phyloP scores from a whole-genome alignment of 2,113 vertebrate genomes.

The Gnathonemus echidnorhynchus region DNA sequence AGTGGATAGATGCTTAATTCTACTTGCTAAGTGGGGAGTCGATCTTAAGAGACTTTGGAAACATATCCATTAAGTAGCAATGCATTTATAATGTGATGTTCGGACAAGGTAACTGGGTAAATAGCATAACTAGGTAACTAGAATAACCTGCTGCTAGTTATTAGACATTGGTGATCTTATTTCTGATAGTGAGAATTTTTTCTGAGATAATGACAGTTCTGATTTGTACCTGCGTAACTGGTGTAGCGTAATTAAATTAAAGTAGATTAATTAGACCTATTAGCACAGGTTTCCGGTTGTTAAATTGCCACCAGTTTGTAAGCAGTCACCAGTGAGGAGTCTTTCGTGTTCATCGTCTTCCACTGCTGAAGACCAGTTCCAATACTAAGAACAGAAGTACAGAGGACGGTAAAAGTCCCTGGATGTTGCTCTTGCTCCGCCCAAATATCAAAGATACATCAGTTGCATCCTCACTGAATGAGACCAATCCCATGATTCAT shows the following conservation, averaged over 20 bases:
- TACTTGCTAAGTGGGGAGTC: neutral
- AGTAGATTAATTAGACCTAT: neutral
- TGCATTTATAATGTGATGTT: neutral
- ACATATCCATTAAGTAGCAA: neutral
- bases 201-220: neutral
- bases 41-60: neutral
- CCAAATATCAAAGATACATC: neutral
- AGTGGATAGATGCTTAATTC: neutral
- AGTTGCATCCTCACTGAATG: neutral
- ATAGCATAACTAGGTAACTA: neutral
- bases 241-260: neutral
- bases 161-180: neutral
- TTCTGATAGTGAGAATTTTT: neutral
- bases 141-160: neutral
- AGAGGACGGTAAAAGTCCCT: no score
- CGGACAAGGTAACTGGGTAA: neutral
- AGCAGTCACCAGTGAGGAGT: neutral
- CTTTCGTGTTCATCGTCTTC: neutral
- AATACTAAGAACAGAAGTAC: neutral
- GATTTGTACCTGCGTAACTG: neutral
- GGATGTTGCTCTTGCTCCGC: neutral
- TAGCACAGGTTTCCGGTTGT: neutral
- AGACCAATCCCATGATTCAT: neutral
- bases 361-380: neutral
- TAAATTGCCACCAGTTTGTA: neutral